These are phyloP conservation scores for Poecile atricapillus DNA, from an alignment of 2,113 vertebrate genomes.

Conservation along the genomic window DNA sequence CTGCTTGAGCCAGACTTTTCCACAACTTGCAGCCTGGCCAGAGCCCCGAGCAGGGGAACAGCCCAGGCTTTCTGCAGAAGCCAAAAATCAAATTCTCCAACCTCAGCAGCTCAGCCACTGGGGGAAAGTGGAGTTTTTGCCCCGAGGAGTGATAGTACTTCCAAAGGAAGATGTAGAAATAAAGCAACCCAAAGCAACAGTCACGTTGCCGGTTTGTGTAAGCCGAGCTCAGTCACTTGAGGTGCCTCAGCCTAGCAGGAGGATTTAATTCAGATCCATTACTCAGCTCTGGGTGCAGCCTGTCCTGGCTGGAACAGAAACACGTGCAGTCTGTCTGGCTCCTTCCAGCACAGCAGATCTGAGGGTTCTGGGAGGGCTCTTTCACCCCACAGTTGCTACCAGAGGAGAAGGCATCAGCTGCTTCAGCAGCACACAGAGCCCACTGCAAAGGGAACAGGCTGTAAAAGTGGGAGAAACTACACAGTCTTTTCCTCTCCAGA, in stretches of 20 bases:
- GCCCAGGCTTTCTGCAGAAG: neutral
- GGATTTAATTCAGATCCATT: neutral
- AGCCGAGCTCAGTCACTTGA: neutral
- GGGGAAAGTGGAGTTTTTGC: neutral
- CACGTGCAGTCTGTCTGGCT: neutral
- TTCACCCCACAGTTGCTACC: neutral
- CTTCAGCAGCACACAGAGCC: neutral
- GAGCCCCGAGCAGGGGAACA: neutral
- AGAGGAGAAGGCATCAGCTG: neutral
- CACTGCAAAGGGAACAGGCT: neutral
- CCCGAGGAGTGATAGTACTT: neutral
- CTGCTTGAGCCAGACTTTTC: neutral
- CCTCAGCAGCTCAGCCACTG: neutral
- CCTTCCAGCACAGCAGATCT: neutral
- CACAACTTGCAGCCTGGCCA: neutral
- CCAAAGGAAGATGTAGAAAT: neutral
- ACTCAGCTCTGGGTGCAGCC: neutral
- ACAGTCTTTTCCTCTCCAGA: neutral
- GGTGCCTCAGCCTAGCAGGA: neutral
- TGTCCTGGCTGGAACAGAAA: neutral
- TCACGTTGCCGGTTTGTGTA: accelerated
- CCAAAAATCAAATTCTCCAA: neutral
- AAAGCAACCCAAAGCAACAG: neutral
- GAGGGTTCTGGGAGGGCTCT: neutral
- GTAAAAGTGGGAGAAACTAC: neutral